Conservation (phyloP, 2,113 vertebrate species). For the Aptenodytes forsteri region DNA sequence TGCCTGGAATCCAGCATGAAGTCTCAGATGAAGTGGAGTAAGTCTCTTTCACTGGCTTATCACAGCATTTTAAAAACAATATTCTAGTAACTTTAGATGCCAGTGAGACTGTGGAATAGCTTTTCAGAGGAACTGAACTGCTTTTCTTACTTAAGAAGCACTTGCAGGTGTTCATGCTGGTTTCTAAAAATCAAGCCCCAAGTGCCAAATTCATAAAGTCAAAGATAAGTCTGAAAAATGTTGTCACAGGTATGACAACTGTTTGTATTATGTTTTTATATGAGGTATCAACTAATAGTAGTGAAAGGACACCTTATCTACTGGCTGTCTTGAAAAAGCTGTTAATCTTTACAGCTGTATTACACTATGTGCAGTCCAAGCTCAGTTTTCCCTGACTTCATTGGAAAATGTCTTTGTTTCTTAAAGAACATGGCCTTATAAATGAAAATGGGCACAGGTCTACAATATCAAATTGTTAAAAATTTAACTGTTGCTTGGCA, state of each 20-base stretch:
- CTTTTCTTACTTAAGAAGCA: neutral
- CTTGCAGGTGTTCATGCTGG: neutral
- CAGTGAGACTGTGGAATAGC: neutral
- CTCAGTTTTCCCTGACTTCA: neutral
- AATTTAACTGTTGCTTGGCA: neutral
- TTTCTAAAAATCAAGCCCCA: neutral
- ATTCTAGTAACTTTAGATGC: neutral
- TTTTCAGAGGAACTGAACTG: neutral
- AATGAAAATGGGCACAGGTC: neutral
- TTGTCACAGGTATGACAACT: neutral
- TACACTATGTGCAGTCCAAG: accelerated
- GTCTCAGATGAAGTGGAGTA: neutral
- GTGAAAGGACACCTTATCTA: neutral
- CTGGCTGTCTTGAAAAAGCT: neutral
- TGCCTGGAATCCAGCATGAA: neutral
- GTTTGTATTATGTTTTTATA: neutral
- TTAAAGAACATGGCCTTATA: neutral
- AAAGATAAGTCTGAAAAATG: neutral
- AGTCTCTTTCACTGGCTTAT: neutral
- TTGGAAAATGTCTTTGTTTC: neutral
- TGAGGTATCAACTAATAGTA: accelerated
- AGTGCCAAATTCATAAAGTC: neutral
- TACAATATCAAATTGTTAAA: neutral
- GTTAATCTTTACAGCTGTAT: neutral
- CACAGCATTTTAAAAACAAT: neutral